Evolutionary conservation across 2,797 vertebrate genomes (phyloP), one percentile per base, ranked within the genome.

Genomic region (Paratrypauchen microcephalus): DNA sequence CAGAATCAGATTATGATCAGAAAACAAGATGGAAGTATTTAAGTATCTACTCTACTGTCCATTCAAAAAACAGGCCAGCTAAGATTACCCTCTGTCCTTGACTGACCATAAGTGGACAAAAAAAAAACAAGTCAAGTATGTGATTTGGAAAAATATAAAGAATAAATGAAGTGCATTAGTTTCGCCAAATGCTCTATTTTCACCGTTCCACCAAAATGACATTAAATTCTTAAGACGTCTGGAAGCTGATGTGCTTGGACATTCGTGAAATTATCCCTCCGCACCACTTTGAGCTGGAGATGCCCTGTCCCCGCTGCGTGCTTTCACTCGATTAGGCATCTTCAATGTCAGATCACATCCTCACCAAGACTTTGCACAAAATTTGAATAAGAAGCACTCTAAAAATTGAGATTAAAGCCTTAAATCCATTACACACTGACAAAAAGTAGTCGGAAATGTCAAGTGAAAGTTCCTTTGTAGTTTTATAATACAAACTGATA

Each of bases 301-400:
- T 41, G 21, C 39, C 50, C 66, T 54, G 56, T 28, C 18, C 26
- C 72, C 36, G 67, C 71, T 78, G 78, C 65, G 73, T 39, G 64
- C n/a, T 60, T 50, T 50, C 30, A 68, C 32, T 26, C 18, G 36
- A 68, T 73, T 45, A 73, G 65, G 21, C 48, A 45, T 69, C 26
- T 62, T 54, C 57, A 63, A 45, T 45, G 32, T 47, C 55, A 71
- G 71, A 83, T 74, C 59, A 57, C 69, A 61, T 70, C 55, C 50
- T 50, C 21, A 59, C 55, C 63, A 67, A 66, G 54, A 59, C 66
- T 57, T 24, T 13, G 45, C 13, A 62, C 28, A 66, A 58, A 7
- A 67, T 70, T 69, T 61, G 24, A 66, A 58, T 36, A 72, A 57
- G 23, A 70, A 81, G 71, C 28, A 36, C 48, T 66, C 58, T 66